These are phyloP conservation scores for Thalassophryne amazonica DNA, from an alignment of 2,797 vertebrate species.

Conservation along the genomic window DNA sequence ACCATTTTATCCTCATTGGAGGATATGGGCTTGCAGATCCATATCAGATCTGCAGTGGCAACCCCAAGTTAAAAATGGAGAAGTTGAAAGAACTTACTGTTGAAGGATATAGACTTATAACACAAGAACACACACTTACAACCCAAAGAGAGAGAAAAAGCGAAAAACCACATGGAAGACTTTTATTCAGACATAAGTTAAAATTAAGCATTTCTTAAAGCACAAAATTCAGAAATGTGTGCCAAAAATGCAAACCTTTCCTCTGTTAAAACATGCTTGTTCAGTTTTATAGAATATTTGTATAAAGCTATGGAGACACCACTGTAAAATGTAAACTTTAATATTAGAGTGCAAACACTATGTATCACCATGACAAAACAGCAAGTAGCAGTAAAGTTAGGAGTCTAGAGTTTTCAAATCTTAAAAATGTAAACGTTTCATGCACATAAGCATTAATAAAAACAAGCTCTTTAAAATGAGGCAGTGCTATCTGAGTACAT, in stretches of 20 bases:
- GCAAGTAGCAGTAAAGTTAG: too few relatives aligned
- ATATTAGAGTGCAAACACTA: slow-evolving; percentile 43
- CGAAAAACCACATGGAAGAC: too few relatives aligned
- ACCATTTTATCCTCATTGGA: too few relatives aligned
- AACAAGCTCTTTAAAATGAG: background rate
- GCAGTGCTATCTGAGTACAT: slow-evolving; percentile 14
- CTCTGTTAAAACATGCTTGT: background rate
- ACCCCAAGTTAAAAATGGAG: too few relatives aligned
- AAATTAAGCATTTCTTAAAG: slow-evolving; percentile 11
- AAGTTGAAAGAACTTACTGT: too few relatives aligned
- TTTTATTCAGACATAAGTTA: too few relatives aligned
- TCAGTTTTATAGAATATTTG: background rate
- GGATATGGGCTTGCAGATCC: too few relatives aligned
- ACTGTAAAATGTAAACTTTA: slow-evolving; percentile 46
- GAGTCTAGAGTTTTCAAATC: background rate
- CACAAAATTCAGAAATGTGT: slow-evolving; percentile 2
- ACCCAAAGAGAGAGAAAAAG: too few relatives aligned
- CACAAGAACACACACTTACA: too few relatives aligned
- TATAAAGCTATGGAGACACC: slow-evolving; percentile 10
- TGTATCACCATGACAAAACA: slow-evolving; percentile 27
- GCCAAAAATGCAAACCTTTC: background rate
- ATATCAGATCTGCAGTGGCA: too few relatives aligned
- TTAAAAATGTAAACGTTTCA: slow-evolving; percentile 11
- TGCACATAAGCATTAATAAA: slow-evolving; percentile 17
- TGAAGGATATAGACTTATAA: too few relatives aligned